Evolutionary conservation across 2,113 vertebrate species (phyloP).

Genomic region (Centropristis striata): DNA sequence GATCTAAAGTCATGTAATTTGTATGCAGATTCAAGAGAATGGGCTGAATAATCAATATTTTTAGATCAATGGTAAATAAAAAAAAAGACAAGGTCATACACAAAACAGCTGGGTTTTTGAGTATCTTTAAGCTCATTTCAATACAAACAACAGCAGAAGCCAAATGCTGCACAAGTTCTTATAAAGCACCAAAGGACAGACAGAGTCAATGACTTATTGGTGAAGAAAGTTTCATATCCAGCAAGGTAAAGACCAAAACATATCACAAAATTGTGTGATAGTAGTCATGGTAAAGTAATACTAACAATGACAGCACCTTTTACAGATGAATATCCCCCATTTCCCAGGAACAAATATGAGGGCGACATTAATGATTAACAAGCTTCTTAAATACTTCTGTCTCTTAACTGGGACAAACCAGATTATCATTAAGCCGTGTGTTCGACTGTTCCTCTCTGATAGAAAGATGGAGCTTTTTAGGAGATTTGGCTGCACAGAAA

Average conservation of each 20-base stretch:
- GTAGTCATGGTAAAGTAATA: not conserved
- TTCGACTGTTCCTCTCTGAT: slow-evolving; percentile 2
- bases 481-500: slow-evolving; percentile 18
- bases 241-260: not conserved
- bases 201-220: not conserved
- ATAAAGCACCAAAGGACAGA: not conserved
- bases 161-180: too few species aligned
- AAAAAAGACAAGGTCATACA: too few species aligned
- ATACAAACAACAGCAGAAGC: too few species aligned
- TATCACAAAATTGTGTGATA: not conserved
- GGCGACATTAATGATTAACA: not conserved
- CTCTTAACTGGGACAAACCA: slow-evolving; percentile 20
- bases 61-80: too few species aligned
- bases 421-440: slow-evolving; percentile 1
- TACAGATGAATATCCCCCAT: not conserved
- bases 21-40: too few species aligned
- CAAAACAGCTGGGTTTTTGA: too few species aligned
- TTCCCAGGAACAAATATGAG: not conserved
- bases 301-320: not conserved
- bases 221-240: not conserved
- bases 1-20: too few species aligned
- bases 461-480: slow-evolving; percentile 16
- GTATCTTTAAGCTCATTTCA: too few species aligned
- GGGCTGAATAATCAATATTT: too few species aligned
- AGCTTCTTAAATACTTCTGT: not conserved